Conservation (phyloP, 2,113 vertebrate genomes). For the Lampris megalopsis region DNA sequence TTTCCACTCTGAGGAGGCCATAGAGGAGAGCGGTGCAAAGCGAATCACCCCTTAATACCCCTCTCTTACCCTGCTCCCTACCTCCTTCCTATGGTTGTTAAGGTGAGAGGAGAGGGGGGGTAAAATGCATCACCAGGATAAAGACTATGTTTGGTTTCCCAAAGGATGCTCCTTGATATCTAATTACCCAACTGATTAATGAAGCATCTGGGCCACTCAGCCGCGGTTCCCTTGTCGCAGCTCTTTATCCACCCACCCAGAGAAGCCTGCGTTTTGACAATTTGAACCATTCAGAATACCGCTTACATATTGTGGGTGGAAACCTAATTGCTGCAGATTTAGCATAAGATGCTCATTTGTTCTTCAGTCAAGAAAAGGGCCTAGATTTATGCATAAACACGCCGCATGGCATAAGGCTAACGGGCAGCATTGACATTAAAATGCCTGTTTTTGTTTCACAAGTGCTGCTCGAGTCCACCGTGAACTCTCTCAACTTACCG, state of each 20-base stretch:
- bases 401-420: slow-evolving; percentile 42
- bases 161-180: slow-evolving; percentile 56
- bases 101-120: slow-evolving; percentile 8
- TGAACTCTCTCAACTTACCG: slow-evolving; percentile 34
- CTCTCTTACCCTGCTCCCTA: no score
- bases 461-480: slow-evolving; percentile 17
- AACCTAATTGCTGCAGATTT: slow-evolving; percentile 68
- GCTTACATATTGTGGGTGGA: slow-evolving; percentile 61
- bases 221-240: slow-evolving; percentile 10
- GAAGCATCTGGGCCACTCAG: slow-evolving; percentile 69
- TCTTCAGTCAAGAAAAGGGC: slow-evolving; percentile 44
- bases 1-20: slow-evolving; percentile 47
- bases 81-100: slow-evolving; percentile 29
- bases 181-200: slow-evolving; percentile 64
- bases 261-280: slow-evolving; percentile 23
- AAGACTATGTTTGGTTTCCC: slow-evolving; percentile 18
- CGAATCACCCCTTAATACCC: slow-evolving; percentile 40
- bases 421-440: slow-evolving; percentile 67
- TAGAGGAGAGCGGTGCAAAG: slow-evolving; percentile 26
- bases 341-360: slow-evolving; percentile 65
- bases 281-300: slow-evolving; percentile 65
- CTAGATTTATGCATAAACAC: slow-evolving; percentile 45
- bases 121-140: slow-evolving; percentile 7
- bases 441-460: slow-evolving; percentile 50
- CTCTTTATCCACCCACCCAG: slow-evolving; percentile 47